Conservation (phyloP, 1,140 invertebrate species). For the Zaprionus taronus region DNA sequence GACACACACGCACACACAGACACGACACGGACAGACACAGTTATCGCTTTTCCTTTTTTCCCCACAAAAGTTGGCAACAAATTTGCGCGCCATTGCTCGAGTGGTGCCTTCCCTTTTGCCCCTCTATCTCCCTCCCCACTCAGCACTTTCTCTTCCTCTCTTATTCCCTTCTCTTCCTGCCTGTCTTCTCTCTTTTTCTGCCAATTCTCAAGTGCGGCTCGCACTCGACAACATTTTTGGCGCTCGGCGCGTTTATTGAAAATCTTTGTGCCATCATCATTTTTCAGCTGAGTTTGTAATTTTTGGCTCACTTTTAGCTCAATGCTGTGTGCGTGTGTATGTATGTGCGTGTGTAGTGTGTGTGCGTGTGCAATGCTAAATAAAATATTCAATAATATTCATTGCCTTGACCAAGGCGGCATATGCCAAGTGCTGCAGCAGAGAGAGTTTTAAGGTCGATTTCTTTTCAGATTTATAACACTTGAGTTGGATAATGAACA, state of each 20-base stretch:
- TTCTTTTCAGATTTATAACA: slow-evolving; percentile 29
- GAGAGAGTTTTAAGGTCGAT: slow-evolving; percentile 29
- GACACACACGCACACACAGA: slow-evolving; percentile 8
- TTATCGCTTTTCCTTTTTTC: slow-evolving; percentile 29
- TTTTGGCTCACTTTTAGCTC: slow-evolving; percentile 33
- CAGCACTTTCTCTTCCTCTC: slow-evolving; percentile 1
- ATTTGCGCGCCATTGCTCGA: slow-evolving; percentile 51
- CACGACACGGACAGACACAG: slow-evolving; percentile 14
- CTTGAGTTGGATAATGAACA: slow-evolving; percentile 23
- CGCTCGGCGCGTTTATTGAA: slow-evolving; percentile 46
- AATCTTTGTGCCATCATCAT: slow-evolving; percentile 53
- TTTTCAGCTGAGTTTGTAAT: slow-evolving; percentile 51
- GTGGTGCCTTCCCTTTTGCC: slow-evolving; percentile 26
- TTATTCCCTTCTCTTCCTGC: background rate
- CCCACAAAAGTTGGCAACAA: slow-evolving; percentile 57
- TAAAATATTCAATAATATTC: slow-evolving; percentile 52
- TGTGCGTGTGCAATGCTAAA: slow-evolving; percentile 32
- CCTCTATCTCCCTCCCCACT: background rate
- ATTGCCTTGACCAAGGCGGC: slow-evolving; percentile 48
- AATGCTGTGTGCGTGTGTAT: background rate
- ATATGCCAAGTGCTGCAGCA: slow-evolving; percentile 45
- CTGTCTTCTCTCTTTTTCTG: background rate
- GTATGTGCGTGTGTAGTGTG: slow-evolving; percentile 6
- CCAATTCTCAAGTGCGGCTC: slow-evolving; percentile 50
- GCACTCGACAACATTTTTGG: slow-evolving; percentile 55